Conservation (phyloP, 2,113 vertebrate genomes). For the Seriola dumerili region DNA sequence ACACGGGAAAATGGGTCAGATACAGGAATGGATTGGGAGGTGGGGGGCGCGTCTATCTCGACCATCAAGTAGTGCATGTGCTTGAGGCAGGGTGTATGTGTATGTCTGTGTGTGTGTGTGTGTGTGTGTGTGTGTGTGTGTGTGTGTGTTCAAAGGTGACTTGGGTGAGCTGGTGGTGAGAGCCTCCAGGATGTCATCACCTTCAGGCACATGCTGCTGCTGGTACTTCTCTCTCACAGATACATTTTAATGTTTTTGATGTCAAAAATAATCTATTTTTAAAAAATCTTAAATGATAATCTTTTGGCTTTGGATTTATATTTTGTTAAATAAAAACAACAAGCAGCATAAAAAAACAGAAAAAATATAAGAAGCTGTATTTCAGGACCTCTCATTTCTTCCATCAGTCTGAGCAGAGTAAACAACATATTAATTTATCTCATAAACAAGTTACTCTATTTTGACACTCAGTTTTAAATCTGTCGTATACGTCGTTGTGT, state of each 20-base stretch:
- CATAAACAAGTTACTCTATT: constrained; percentile 56
- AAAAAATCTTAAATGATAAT: not conserved
- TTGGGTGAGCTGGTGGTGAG: constrained; percentile 42
- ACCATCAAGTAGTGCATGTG: constrained; percentile 29
- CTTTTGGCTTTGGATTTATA: not conserved
- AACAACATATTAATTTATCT: constrained; percentile 54
- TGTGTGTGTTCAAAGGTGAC: constrained; percentile 26
- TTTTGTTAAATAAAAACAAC: not conserved
- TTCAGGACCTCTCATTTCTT: constrained; percentile 33
- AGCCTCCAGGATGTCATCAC: constrained; percentile 42
- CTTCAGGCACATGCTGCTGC: constrained; percentile 38
- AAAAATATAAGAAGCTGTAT: not conserved
- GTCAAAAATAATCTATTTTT: not conserved
- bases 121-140: constrained; percentile 5
- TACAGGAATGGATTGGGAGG: constrained; percentile 20
- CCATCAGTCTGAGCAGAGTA: constrained; percentile 28
- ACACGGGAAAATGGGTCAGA: constrained; percentile 78
- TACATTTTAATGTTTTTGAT: not conserved
- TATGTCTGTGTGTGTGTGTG: constrained; percentile 5
- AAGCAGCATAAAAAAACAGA: not conserved
- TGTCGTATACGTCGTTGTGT: constrained; percentile 56
- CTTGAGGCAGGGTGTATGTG: constrained; percentile 27
- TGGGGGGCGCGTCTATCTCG: constrained; percentile 17
- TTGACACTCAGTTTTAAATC: constrained; percentile 63
- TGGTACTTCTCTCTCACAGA: constrained; percentile 29